A percentile compares a stretch with the other conserved stretches of the same genome.
Conservation (phyloP, 2,113 vertebrate species). For the cat (Felis catus) region F.catus_Fca126_mat1.0 CM031418.1:77481001-77481500, state of each 20-base stretch:
- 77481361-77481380: not conserved
- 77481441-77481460: not conserved
- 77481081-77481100: not conserved
- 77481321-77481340: not conserved
- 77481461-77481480: not conserved
- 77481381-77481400: not conserved
- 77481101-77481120: not conserved
- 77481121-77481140: not conserved
- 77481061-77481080: not conserved
- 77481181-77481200: not conserved
- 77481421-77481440: not conserved
- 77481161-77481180: not conserved
- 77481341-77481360: not conserved
- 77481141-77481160: not conserved
- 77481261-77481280: not conserved
- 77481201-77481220: not conserved
- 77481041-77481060: not conserved
- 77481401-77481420: not conserved
- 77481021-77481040: not conserved
- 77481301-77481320: not conserved
- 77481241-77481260: not conserved
- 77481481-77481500: not conserved
- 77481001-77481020: not conserved
- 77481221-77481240: not conserved
- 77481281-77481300: not conserved